Evolutionary conservation across 1,140 invertebrate species (phyloP).

Genomic region (Caerostris extrusa): DNA sequence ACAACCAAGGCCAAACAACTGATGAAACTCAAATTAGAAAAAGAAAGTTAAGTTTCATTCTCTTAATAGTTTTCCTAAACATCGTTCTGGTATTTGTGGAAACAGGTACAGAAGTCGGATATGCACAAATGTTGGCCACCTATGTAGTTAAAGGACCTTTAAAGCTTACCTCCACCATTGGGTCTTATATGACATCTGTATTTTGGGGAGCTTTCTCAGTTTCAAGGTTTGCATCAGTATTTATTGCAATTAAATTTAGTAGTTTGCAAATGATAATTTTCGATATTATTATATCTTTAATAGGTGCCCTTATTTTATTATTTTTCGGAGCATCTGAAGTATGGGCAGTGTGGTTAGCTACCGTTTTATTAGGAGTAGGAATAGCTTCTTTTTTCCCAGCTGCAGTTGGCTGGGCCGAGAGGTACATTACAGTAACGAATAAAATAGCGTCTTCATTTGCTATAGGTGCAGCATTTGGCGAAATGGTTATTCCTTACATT

Average conservation of each 20-base stretch:
- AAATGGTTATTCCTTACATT: constrained; percentile 82
- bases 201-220: constrained; percentile 83
- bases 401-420: constrained; percentile 83
- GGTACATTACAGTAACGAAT: constrained; percentile 82
- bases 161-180: constrained; percentile 80
- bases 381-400: constrained; percentile 83
- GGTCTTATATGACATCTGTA: constrained; percentile 81
- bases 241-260: constrained; percentile 81
- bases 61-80: constrained; percentile 81
- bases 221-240: constrained; percentile 82
- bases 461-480: constrained; percentile 82
- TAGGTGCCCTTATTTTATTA: constrained; percentile 81
- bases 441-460: constrained; percentile 83
- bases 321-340: constrained; percentile 80
- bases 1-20: constrained; percentile 79
- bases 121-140: constrained; percentile 82
- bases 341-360: constrained; percentile 80
- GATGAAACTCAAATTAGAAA: constrained; percentile 72
- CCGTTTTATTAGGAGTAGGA: constrained; percentile 82
- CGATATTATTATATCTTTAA: constrained; percentile 80
- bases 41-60: constrained; percentile 75
- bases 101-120: constrained; percentile 83
- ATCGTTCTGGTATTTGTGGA: constrained; percentile 83
- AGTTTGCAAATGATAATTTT: constrained; percentile 81
- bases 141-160: constrained; percentile 81